Base-by-base conservation (phyloP, 2,797 vertebrate genomes). In the Protosalanx chinensis region DNA sequence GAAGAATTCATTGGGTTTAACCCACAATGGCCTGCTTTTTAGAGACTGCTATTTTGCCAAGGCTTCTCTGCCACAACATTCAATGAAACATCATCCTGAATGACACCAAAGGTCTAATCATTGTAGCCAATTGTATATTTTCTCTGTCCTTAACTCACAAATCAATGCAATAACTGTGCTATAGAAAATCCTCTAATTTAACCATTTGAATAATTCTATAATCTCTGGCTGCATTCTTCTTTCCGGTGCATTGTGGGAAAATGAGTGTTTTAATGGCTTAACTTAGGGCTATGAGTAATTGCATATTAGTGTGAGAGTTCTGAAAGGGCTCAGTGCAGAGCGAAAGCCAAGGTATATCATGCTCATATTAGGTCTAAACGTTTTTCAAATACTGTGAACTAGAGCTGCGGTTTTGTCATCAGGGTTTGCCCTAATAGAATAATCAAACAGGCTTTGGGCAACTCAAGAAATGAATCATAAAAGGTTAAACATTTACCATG, bases 1-100 rank as follows among this genome's bases (percentile, higher is more conserved):
- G 76, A 92, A 82, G 89, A 85, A 87, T 87, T 85, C 71, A 5
- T 84, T 78, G 37, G 83, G 88, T 53, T 93, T 93, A 92, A 92
- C 90, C 90, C 90, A 89, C 91, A 41, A 73, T 81, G 56, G 59
- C 33, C 67, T 37, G 46, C 56, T 20, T 49, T 72, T 32, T 53
- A 72, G 49, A 69, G 16, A 33, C 46, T 29, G 63, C 13, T 41
- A 46, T 57, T 49, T 66, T 66, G 49, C 33, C 16, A 33, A 71
- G 68, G 58, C 37, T 49, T 46, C 27, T 5, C 20, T 62, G 7
- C 20, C 15, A 41, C 49, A 27, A n/a, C 5, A 64, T 62, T 56
- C 37, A 58, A 58, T 56, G 30, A 65, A 37, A 27, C 65, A 57
- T 58, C 65, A 66, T 23, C 15, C 59, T 65, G 23, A 67, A 67